Conservation (phyloP, 2,888 invertebrate species). For the Drosophila putrida region DNA sequence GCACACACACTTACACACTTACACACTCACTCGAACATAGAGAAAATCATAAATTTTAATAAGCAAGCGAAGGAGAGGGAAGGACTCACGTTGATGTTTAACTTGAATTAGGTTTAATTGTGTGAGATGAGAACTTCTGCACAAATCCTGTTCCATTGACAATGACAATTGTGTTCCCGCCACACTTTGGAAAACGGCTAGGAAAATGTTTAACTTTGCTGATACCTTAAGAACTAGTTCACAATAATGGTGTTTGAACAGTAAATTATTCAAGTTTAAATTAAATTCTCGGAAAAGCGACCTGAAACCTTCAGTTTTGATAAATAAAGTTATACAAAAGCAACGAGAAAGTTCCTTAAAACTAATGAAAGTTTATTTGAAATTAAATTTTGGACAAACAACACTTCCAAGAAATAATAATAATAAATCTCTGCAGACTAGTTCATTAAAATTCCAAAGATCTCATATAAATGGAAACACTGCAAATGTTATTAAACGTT, state of each 20-base stretch:
- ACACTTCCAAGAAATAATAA: too few relatives aligned
- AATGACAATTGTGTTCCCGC: conserved; percentile 14
- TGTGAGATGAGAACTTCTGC: conserved; percentile 21
- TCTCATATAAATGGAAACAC: neutral
- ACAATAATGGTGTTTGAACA: neutral
- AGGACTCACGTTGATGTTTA: conserved; percentile 39
- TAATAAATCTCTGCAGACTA: neutral
- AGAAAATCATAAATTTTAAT: conserved; percentile 65
- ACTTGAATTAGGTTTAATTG: conserved; percentile 54
- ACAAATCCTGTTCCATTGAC: conserved; percentile 10
- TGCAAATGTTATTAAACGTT: neutral
- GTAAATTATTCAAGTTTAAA: neutral
- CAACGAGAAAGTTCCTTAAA: neutral
- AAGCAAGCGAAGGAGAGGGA: conserved; percentile 34
- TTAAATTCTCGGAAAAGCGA: too few relatives aligned
- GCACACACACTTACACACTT: neutral
- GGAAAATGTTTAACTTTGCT: neutral
- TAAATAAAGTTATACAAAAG: neutral
- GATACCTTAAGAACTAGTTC: neutral
- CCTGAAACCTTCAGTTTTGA: neutral
- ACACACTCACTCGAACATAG: neutral
- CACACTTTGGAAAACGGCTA: neutral
- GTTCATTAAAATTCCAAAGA: neutral
- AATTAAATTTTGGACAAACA: too few relatives aligned
- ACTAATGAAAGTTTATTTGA: neutral